Base-by-base conservation (phyloP, 2,888 invertebrate genomes). In the Stegophylla sp. region DNA sequence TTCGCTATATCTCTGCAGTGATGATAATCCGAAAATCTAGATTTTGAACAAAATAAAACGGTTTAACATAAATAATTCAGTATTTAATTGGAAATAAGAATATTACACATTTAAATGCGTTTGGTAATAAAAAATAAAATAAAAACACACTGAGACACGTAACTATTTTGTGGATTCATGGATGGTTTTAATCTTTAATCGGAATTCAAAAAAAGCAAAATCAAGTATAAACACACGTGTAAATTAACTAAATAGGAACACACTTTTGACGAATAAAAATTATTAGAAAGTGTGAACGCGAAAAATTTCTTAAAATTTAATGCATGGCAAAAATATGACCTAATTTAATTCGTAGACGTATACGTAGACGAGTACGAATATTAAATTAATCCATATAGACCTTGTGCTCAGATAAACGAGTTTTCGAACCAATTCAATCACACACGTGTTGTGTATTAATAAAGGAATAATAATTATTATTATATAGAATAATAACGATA, bases 241-340 rank as follows among this genome's bases (percentile, higher is more conserved):
- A n/a, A n/a, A n/a, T n/a, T n/a, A n/a, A n/a, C n/a, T n/a, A n/a
- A n/a, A n/a, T n/a, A n/a, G n/a, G n/a, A n/a, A n/a, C n/a, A n/a
- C n/a, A n/a, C n/a, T n/a, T n/a, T n/a, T n/a, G n/a, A n/a, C n/a
- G n/a, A n/a, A n/a, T n/a, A n/a, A n/a, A n/a, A n/a, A n/a, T n/a
- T n/a, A 17, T n/a, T 72, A 59, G 59, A 72, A 59, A 72, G 72
- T 72, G 26, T 43, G n/a, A 0, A 34, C 26, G 63, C 34, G 48
- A n/a, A 63, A 74, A 63, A 74, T 74, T 63, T 74, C 63, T 63
- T 34, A 51, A 74, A 63, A 74, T 17, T 12, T 48, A 43, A 28
- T 73, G 12, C 20, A 48, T 67, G 34, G 48, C 7, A 15, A 74
- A 63, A 74, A 63, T 63, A 63, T 74, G 63, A 74, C 74, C 74